Evolutionary conservation across 1,140 invertebrate species (phyloP).

Genomic region (Agrypnia vestita): DNA sequence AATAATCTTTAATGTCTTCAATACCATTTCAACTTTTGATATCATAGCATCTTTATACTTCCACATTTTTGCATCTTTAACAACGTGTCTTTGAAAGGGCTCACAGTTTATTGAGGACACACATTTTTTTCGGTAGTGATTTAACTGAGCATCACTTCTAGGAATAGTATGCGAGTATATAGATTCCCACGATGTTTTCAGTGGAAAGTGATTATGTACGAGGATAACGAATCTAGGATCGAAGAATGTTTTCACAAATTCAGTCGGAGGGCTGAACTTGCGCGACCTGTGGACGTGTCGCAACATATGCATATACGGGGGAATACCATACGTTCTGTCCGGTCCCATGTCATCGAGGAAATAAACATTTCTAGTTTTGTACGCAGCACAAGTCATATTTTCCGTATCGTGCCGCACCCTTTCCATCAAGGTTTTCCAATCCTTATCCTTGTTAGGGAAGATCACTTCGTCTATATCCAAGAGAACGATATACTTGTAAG

Average conservation of each 20-base stretch:
- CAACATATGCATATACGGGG: constrained; percentile 70
- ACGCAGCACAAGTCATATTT: constrained; percentile 79
- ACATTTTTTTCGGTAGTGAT: constrained; percentile 66
- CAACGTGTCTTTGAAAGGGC: no score
- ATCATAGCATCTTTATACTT: no score
- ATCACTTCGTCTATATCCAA: constrained; percentile 96
- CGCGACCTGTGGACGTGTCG: constrained; percentile 68
- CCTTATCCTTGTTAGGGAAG: constrained; percentile 85
- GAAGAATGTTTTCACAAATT: constrained; percentile 72
- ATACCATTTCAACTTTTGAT: no score
- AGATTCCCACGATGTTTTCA: constrained; percentile 64
- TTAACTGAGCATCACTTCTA: constrained; percentile 69
- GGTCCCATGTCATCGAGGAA: constrained; percentile 92
- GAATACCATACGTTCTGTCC: constrained; percentile 82
- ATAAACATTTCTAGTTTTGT: constrained; percentile 94
- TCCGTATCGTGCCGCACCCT: constrained; percentile 81
- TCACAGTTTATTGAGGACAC: no score
- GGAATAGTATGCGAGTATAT: constrained; percentile 67
- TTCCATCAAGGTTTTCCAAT: constrained; percentile 88
- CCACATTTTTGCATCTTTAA: no score
- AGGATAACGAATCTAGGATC: constrained; percentile 68
- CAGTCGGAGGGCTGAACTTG: constrained; percentile 69
- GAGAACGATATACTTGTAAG: constrained; percentile 91
- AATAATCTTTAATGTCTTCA: no score
- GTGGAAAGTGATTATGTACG: constrained; percentile 72